Evolutionary conservation across 1,140 invertebrate genomes (phyloP), one percentile per base, ranked within the genome.

Genomic region (Diabrotica virgifera): DNA sequence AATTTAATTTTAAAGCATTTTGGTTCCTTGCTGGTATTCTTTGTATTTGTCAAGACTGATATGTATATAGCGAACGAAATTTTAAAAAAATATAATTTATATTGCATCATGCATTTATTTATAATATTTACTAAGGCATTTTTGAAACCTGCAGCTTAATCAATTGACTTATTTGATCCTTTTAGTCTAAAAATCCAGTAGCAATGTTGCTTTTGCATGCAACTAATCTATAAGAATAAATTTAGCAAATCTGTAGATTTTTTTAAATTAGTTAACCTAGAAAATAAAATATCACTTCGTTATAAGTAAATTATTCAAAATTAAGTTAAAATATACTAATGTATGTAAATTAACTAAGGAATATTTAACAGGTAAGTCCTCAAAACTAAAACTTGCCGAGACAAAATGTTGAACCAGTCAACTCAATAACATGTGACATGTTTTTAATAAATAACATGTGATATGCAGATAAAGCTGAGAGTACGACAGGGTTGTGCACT

Each of bases 221-320:
- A 54, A 9, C 53, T 54, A 36, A 36, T 54, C 53, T 54, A 54
- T 36, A 54, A 54, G 53, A 46, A 46, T 8, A 46, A 46, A 46
- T 46, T 2, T 46, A 10, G n/a, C 5, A 8, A 46, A 8, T 46
- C 8, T 46, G 8, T 46, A 46, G 40, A 46, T 10, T 8, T 46
- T 46, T 46, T 46, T 5, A 10, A 46, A 46, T n/a, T 46, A 46
- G 4, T 46, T 10, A 3, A 46, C 5, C 40, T 46, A 46, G n/a
- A 46, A 46, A 46, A 46, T 46, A 10, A 46, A 46, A 46, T 65
- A 53, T 65, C 59, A 56, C 63, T 62, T 53, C n/a, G 52, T 14
- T 11, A 46, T 37, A 51, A 35, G 51, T 62, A 37, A 62, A 52
- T 14, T 36, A 52, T 14, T 64, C 11, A 59, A 36, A 50, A 40